These are phyloP conservation scores for Saccopteryx bilineata DNA, from an alignment of 2,113 vertebrate species.

Conservation along the genomic window DNA sequence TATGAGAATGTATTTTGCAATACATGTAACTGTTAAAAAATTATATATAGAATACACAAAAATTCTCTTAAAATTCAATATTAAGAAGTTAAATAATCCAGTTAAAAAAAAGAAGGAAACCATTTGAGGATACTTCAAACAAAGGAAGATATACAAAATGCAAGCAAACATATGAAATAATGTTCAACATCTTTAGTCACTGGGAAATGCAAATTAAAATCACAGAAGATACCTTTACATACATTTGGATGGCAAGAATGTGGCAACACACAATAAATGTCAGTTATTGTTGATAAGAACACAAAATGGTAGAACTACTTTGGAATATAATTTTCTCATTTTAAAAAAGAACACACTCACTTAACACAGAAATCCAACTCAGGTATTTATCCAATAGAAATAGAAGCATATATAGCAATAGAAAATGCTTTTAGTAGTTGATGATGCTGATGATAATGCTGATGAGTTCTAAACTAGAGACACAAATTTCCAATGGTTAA, in stretches of 20 bases:
- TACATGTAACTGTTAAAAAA: not conserved
- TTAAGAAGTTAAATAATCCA: not conserved
- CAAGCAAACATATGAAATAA: not conserved
- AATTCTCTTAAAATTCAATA: not conserved
- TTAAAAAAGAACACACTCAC: not conserved
- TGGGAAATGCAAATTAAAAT: slow-evolving; percentile 9
- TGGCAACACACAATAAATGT: not conserved
- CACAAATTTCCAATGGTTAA: not conserved
- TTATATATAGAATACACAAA: not conserved
- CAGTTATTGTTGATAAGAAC: not conserved
- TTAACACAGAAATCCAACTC: slow-evolving; percentile 10
- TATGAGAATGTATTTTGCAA: slow-evolving; percentile 39
- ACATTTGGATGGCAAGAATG: not conserved
- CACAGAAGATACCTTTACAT: not conserved
- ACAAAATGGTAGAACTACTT: not conserved
- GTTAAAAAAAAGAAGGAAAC: slow-evolving; percentile 44
- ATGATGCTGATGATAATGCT: not conserved
- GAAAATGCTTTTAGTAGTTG: not conserved
- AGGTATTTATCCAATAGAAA: slow-evolving; percentile 32
- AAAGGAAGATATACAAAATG: not conserved
- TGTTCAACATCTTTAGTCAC: not conserved
- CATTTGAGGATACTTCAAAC: not conserved
- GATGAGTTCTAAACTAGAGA: not conserved
- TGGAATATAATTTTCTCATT: not conserved
- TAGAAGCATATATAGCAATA: not conserved